These are phyloP conservation scores for Temnothorax longispinosus DNA, from an alignment of 1,140 invertebrate species.

Conservation along the genomic window DNA sequence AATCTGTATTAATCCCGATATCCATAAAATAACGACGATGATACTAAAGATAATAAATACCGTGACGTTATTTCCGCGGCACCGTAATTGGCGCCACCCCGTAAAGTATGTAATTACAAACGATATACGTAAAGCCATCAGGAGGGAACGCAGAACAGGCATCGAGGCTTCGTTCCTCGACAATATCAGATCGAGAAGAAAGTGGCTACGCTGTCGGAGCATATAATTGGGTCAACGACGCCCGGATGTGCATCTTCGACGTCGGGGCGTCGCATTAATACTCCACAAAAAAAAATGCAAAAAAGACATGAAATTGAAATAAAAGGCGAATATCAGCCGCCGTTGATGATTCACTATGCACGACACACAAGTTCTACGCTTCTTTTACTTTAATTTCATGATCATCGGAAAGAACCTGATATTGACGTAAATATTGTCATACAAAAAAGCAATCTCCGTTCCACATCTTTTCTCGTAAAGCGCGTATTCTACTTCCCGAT, in stretches of 20 bases:
- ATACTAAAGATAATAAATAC: slow-evolving; percentile 60
- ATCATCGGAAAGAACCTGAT: background rate
- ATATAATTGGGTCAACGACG: slow-evolving; percentile 70
- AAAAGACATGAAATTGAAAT: slow-evolving; percentile 1
- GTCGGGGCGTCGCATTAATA: slow-evolving; percentile 3
- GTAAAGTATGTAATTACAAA: slow-evolving; percentile 55
- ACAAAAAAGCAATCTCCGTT: slow-evolving; percentile 40
- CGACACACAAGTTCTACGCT: background rate
- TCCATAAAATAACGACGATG: slow-evolving; percentile 48
- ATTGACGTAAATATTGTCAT: slow-evolving; percentile 7
- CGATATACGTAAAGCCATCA: slow-evolving; percentile 31
- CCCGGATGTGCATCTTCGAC: slow-evolving; percentile 43
- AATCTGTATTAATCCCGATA: slow-evolving; percentile 56
- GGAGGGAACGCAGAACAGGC: background rate
- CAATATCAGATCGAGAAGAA: slow-evolving; percentile 56
- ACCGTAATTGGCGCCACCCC: slow-evolving; percentile 56
- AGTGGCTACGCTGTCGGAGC: slow-evolving; percentile 39
- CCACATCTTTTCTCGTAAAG: background rate
- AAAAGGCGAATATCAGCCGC: background rate
- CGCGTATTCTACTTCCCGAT: background rate
- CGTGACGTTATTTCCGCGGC: slow-evolving; percentile 53
- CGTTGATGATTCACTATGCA: background rate
- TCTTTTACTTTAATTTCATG: background rate
- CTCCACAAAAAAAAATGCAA: background rate
- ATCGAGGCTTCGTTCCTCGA: slow-evolving; percentile 23